A percentile compares a stretch with the other conserved stretches of the same genome.
Conservation (phyloP, 2,113 vertebrate genomes). For the Leucopsar rothschildi region DNA sequence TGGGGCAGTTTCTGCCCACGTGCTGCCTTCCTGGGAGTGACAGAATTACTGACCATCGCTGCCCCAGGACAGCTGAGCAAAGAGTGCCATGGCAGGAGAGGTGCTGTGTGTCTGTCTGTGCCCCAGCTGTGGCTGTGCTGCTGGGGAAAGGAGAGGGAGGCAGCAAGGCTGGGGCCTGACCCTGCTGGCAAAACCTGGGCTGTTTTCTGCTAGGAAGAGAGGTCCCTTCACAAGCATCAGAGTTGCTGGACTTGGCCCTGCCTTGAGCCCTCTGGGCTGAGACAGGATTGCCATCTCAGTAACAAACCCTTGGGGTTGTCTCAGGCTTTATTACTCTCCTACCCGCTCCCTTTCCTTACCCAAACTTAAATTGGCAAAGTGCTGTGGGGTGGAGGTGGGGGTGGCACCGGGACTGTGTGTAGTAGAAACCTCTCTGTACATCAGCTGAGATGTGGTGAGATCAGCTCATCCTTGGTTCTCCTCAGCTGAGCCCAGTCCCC, state of each 20-base stretch:
- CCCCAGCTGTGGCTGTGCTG: neutral
- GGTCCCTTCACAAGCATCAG: neutral
- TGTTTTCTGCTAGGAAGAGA: neutral
- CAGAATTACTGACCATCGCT: fast-evolving
- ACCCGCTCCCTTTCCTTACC: neutral
- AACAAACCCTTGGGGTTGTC: neutral
- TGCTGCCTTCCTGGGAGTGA: neutral
- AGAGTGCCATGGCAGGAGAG: neutral
- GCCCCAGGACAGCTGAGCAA: fast-evolving
- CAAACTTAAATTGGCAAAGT: neutral
- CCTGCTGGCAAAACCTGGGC: neutral
- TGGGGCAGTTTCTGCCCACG: neutral
- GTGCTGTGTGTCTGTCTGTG: neutral
- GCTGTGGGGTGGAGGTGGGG: fast-evolving
- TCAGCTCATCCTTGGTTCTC: neutral
- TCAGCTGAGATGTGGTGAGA: neutral
- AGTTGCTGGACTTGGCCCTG: neutral
- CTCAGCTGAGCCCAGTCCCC: neutral
- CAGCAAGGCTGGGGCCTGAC: neutral
- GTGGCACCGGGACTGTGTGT: neutral
- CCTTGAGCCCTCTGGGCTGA: fast-evolving
- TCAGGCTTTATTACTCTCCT: neutral
- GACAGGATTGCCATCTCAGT: fast-evolving
- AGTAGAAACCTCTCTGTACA: neutral
- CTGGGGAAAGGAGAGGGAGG: neutral